phyloP scores from a whole-genome alignment of 2,113 vertebrate genomes.

The Dicaeum eximium region DNA sequence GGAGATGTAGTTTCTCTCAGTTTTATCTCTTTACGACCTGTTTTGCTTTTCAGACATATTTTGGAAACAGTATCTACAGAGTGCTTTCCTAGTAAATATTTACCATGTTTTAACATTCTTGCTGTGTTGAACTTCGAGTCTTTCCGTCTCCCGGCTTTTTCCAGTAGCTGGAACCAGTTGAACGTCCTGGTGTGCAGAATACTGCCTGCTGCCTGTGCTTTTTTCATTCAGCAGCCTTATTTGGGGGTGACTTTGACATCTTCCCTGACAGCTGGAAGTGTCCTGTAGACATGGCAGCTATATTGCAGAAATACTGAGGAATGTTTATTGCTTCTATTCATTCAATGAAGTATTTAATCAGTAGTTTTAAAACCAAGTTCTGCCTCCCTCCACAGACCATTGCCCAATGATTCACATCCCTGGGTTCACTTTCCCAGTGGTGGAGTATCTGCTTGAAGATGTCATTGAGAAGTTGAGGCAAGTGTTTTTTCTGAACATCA shows the following conservation, averaged over 20 bases:
- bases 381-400: slow-evolving; percentile 67
- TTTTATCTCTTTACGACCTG: accelerated
- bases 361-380: background rate
- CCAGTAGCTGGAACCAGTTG: background rate
- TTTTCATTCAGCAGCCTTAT: background rate
- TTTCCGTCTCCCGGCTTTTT: background rate
- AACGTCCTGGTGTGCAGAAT: background rate
- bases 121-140: background rate
- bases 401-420: slow-evolving; percentile 96
- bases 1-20: background rate
- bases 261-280: background rate
- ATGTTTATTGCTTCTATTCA: background rate
- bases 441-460: slow-evolving; percentile 91
- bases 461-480: slow-evolving; percentile 89
- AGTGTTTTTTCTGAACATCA: background rate
- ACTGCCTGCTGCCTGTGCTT: background rate
- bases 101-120: background rate
- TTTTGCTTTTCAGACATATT: background rate
- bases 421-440: slow-evolving; percentile 92
- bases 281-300: background rate
- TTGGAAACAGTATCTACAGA: background rate
- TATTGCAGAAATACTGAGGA: background rate
- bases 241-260: background rate
- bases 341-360: background rate
- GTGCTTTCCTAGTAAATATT: background rate